Evolutionary conservation across 2,888 invertebrate species (phyloP).

Genomic region (Drosophila suboccidentalis): DNA sequence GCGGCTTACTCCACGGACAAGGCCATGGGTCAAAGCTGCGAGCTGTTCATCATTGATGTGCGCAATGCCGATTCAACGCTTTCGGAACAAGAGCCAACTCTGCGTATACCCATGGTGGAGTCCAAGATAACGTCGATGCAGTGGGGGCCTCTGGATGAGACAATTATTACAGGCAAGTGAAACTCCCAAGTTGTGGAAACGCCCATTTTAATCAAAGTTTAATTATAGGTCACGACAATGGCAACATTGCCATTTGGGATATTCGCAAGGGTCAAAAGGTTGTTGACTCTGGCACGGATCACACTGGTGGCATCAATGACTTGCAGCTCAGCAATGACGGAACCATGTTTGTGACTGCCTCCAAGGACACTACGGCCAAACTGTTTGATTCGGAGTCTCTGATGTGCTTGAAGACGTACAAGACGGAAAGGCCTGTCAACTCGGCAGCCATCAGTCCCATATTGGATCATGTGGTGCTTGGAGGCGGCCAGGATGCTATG

Average conservation of each 20-base stretch:
- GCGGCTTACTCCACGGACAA: constrained; percentile 97
- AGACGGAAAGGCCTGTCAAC: constrained; percentile 99
- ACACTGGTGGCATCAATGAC: constrained; percentile 95
- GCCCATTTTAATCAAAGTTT: neutral
- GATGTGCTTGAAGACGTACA: constrained; percentile 96
- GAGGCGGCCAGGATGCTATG: constrained; percentile 99
- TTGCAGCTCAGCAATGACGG: constrained; percentile 97
- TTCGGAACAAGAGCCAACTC: constrained; percentile 90
- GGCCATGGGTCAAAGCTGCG: constrained; percentile 95
- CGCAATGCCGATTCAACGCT: constrained; percentile 91
- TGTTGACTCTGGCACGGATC: constrained; percentile 91
- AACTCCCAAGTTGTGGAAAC: fast-evolving
- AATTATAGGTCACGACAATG: constrained; percentile 92
- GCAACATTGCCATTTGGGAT: constrained; percentile 97
- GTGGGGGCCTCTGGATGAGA: constrained; percentile 97
- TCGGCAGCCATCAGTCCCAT: constrained; percentile 99
- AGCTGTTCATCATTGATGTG: constrained; percentile 95
- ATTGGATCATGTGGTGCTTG: constrained; percentile 97
- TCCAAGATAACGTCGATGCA: constrained; percentile 96
- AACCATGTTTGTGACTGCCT: constrained; percentile 98
- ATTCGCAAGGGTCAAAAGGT: constrained; percentile 94
- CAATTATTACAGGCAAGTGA: constrained; percentile 90
- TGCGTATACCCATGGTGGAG: constrained; percentile 92
- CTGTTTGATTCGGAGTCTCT: constrained; percentile 96
- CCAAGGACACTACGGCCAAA: constrained; percentile 98